phyloP scores from a whole-genome alignment of 2,797 vertebrate species.

The Sylvilagus floridanus region DNA sequence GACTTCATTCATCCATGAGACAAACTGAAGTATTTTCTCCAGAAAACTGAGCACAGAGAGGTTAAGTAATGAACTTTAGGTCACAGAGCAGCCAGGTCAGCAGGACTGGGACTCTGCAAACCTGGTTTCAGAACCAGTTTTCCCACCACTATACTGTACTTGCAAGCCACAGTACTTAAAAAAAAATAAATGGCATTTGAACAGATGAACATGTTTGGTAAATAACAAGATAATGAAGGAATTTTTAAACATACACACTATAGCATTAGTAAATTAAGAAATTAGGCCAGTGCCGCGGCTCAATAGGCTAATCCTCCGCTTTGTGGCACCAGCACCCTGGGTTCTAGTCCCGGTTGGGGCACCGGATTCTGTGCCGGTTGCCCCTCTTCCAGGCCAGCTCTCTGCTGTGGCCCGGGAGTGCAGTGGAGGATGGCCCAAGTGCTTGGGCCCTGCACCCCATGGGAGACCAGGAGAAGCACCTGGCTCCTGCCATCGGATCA shows the following conservation, averaged over 20 bases:
- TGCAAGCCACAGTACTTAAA: background rate
- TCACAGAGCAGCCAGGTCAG: background rate
- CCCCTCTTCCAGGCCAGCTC: too few species aligned
- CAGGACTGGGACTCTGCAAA: background rate
- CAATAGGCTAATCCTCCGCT: too few species aligned
- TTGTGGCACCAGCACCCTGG: too few species aligned
- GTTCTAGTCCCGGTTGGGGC: too few species aligned
- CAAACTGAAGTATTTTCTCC: conserved; percentile 20
- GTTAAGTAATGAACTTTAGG: background rate
- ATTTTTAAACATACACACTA: conserved; percentile 26
- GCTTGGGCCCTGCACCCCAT: too few species aligned
- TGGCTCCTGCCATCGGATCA: too few species aligned
- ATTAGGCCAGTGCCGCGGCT: background rate
- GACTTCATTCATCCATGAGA: background rate
- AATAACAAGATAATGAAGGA: conserved; percentile 51
- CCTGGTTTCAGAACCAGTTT: background rate
- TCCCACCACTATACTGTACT: background rate
- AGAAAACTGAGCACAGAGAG: conserved; percentile 48
- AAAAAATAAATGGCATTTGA: conserved; percentile 3
- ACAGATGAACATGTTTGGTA: conserved; percentile 13
- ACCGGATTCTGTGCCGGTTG: too few species aligned
- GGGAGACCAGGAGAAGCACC: too few species aligned
- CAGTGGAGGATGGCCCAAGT: too few species aligned
- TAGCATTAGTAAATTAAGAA: conserved; percentile 27
- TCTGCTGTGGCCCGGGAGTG: too few species aligned